These are phyloP conservation scores for Rhopilema esculentum DNA, from an alignment of 30 jellyfish, hydroid and myxozoan species.

Conservation along the genomic window DNA sequence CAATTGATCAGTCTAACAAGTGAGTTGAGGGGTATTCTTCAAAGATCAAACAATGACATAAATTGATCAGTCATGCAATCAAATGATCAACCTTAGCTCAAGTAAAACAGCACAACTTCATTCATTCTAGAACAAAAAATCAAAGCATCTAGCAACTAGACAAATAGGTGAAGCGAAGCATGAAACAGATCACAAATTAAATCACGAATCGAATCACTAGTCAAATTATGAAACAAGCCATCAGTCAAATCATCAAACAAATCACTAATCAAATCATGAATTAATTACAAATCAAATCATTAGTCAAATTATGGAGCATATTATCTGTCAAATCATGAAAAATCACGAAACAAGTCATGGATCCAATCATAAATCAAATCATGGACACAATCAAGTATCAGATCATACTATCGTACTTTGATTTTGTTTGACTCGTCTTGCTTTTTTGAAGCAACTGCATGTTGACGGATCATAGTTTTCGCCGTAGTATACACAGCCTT, in stretches of 20 bases:
- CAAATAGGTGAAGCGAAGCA: neutral
- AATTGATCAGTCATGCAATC: neutral
- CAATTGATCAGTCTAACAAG: no score
- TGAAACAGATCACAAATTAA: neutral
- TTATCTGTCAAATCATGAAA: no score
- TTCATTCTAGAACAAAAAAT: no score
- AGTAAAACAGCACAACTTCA: no score
- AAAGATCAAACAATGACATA: no score
- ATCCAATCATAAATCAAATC: neutral
- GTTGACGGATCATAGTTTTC: constrained; percentile 15
- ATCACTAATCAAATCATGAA: no score
- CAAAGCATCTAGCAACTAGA: neutral
- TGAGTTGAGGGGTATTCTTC: no score
- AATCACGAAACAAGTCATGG: neutral
- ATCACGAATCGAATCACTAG: no score
- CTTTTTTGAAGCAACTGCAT: constrained; percentile 29
- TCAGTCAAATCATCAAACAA: neutral
- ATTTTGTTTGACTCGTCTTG: neutral
- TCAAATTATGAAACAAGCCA: no score
- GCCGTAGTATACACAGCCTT: constrained; percentile 1
- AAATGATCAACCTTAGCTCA: neutral
- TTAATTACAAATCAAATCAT: neutral
- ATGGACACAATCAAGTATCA: neutral
- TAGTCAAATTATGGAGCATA: neutral
- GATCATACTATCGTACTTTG: neutral